These are phyloP conservation scores for Falco columbarius DNA, from an alignment of 2,797 vertebrate genomes.

Conservation along the genomic window DNA sequence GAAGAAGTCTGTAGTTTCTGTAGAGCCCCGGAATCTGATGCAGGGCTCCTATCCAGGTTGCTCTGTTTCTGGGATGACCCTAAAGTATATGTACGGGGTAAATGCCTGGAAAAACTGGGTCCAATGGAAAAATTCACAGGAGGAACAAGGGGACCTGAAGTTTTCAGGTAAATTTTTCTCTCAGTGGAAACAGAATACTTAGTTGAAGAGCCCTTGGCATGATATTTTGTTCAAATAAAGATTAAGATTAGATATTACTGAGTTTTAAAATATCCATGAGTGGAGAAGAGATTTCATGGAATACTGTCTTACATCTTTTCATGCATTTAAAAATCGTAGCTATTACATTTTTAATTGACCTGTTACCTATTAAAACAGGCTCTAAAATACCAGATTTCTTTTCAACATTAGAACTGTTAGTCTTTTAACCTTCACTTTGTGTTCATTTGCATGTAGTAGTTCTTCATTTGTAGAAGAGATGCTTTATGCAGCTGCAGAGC, in stretches of 20 bases:
- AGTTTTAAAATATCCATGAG: not conserved
- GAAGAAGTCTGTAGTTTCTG: slow-evolving; percentile 82
- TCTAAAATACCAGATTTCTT: not conserved
- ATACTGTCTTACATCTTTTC: not conserved
- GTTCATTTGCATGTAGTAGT: not conserved
- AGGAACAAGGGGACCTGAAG: slow-evolving; percentile 86
- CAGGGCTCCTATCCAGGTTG: slow-evolving; percentile 79
- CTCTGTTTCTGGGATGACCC: slow-evolving; percentile 81
- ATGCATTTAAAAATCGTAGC: not conserved
- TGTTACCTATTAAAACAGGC: not conserved
- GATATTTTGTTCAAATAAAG: not conserved
- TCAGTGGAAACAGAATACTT: not conserved
- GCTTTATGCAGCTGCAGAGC: not conserved
- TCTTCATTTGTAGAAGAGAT: not conserved
- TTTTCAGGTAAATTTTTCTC: slow-evolving; percentile 80
- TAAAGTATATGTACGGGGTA: slow-evolving; percentile 92
- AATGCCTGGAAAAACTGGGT: slow-evolving; percentile 97
- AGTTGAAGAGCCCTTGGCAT: not conserved
- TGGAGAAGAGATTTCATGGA: not conserved
- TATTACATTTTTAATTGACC: not conserved
- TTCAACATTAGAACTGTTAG: not conserved
- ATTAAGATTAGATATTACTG: not conserved
- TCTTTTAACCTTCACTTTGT: not conserved
- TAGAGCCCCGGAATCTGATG: slow-evolving; percentile 77
- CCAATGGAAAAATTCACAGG: slow-evolving; percentile 89